Evolutionary conservation across 2,888 invertebrate species (phyloP).

Genomic region (Adelphocoris suturalis): DNA sequence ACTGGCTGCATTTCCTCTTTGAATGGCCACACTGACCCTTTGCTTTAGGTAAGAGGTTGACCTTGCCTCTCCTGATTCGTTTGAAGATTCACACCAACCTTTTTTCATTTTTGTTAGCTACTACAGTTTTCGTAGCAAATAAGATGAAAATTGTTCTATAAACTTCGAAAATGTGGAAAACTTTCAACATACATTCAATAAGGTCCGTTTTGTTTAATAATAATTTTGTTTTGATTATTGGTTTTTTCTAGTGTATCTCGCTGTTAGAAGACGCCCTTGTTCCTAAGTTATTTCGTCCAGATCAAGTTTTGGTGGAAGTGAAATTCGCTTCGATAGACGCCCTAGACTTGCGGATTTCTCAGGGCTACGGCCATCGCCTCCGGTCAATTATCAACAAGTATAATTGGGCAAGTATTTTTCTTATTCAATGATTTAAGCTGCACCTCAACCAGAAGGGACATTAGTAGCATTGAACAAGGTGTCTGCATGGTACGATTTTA

Average conservation of each 20-base stretch:
- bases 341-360: slow-evolving; percentile 82
- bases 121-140: not conserved
- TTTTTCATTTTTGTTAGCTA: too few species aligned
- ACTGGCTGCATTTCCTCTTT: too few species aligned
- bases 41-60: too few species aligned
- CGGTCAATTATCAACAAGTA: slow-evolving; percentile 78
- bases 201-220: not conserved
- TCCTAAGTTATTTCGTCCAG: slow-evolving; percentile 80
- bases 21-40: too few species aligned
- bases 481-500: too few species aligned
- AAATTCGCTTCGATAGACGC: slow-evolving; percentile 83
- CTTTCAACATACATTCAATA: not conserved
- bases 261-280: slow-evolving; percentile 80
- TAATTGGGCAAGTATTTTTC: slow-evolving; percentile 74
- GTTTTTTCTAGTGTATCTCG: slow-evolving; percentile 79
- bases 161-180: not conserved
- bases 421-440: too few species aligned
- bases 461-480: too few species aligned
- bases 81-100: too few species aligned
- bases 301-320: slow-evolving; percentile 83
- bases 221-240: not conserved
- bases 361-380: slow-evolving; percentile 81
- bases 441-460: too few species aligned
- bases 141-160: not conserved
- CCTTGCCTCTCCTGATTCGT: too few species aligned